Base-by-base conservation (phyloP, 2,888 invertebrate genomes). In the Drosophila affinis region DNA sequence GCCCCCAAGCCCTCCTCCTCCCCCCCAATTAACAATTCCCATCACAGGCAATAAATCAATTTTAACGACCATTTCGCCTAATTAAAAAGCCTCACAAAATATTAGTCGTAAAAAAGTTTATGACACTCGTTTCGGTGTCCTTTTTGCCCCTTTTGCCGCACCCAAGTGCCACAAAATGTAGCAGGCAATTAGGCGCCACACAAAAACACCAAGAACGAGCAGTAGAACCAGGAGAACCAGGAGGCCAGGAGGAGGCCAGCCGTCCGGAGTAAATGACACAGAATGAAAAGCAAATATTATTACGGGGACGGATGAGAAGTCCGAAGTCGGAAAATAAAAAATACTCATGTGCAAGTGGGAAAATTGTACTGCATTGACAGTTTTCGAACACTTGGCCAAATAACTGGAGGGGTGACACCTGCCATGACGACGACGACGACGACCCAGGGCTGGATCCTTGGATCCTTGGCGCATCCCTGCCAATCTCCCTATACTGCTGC, bases 221-320 rank as follows among this genome's bases (percentile, higher is more conserved):
- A 29, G 9, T 9, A 54, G 18, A 29, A 29, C 29, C 9, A 53
- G 51, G 44, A 17, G 18, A 24, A n/a, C 24, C 24, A 47, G 9
- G 9, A 29, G 24, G 10, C 3, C 18, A 53, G 46, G 57, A 18
- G 21, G 32, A 7, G 27, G 32, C 34, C 29, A 3, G 29, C 7
- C 1, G 29, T 7, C 29, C 29, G 29, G 24, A 10, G 29, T 21
- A 56, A 58, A 60, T 59, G 47, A 46, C 70, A 57, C 24, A 27
- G 69, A 75, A 86, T 80, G 87, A 60, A 80, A 88, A 71, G 51
- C 54, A 88, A 82, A 82, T 83, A 82, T 82, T 86, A 71, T 88
- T 79, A 69, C 64, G 57, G 65, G 52, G 32, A 34, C 46, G 49
- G 27, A 60, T 29, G 73, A 46, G 48, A 49, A 49, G 47, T 32